A percentile compares a stretch with the other conserved stretches of the same genome.
Evolutionary conservation across 2,888 invertebrate genomes (phyloP).

Genomic region (Campopleginae sp.): DNA sequence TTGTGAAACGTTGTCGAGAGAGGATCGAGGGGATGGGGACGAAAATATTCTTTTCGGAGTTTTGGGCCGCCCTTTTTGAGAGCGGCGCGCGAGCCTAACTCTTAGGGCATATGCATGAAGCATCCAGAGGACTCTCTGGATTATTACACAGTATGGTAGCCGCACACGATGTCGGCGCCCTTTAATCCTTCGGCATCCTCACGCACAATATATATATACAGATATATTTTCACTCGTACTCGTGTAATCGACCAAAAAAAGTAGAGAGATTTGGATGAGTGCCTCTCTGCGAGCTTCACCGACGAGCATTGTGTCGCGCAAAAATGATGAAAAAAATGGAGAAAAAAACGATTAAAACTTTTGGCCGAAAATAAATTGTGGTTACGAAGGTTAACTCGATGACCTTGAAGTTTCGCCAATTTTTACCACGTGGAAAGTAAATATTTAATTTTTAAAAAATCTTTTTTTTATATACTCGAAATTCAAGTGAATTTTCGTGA

Average conservation of each 20-base stretch:
- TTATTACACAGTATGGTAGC: constrained; percentile 79
- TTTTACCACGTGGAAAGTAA: no score
- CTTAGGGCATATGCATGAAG: constrained; percentile 60
- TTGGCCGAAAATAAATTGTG: constrained; percentile 71
- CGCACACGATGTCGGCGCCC: constrained; percentile 81
- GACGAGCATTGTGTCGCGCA: constrained; percentile 75
- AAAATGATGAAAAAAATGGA: constrained; percentile 1
- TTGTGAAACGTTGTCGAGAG: constrained; percentile 30
- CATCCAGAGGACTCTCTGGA: constrained; percentile 46
- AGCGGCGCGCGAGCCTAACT: constrained; percentile 46
- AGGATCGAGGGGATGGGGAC: not conserved
- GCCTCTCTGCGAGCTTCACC: constrained; percentile 74
- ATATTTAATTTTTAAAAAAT: no score
- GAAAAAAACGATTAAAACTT: constrained; percentile 44
- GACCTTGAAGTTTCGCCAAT: no score
- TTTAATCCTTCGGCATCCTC: constrained; percentile 78
- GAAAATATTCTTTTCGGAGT: constrained; percentile 23
- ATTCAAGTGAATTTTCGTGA: no score
- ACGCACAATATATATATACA: constrained; percentile 27
- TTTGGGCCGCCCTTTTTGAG: constrained; percentile 47
- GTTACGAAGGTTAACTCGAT: no score
- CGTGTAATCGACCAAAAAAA: constrained; percentile 54
- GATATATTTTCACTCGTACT: constrained; percentile 34
- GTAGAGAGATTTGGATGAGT: not conserved
- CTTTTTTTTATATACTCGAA: not conserved